These are phyloP conservation scores for Dendroctonus ponderosae DNA, from an alignment of 1,140 invertebrate species.

Conservation along the genomic window DNA sequence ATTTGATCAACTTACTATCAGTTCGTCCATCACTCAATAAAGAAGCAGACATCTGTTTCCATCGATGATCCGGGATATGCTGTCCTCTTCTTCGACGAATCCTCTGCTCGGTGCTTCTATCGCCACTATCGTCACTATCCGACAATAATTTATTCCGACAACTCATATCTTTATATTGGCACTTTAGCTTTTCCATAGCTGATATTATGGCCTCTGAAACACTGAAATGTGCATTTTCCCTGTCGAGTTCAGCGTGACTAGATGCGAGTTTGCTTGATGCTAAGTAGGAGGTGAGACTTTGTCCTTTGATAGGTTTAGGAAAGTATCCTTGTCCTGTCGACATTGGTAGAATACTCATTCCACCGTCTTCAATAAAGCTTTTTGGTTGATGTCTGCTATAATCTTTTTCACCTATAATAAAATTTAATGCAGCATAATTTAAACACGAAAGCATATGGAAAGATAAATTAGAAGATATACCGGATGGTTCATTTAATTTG, in stretches of 20 bases:
- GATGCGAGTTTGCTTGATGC: conserved; percentile 69
- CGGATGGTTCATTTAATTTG: too few relatives aligned
- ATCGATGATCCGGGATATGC: conserved; percentile 54
- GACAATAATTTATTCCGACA: conserved; percentile 55
- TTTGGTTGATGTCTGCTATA: conserved; percentile 56
- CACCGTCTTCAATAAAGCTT: conserved; percentile 64
- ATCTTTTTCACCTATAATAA: conserved; percentile 51
- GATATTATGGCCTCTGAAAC: conserved; percentile 83
- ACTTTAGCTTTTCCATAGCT: conserved; percentile 73
- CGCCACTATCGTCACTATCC: conserved; percentile 61
- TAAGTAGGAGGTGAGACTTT: conserved; percentile 73
- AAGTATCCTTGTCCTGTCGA: conserved; percentile 59
- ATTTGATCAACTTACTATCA: conserved; percentile 55
- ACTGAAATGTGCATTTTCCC: conserved; percentile 85
- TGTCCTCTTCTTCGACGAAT: conserved; percentile 61
- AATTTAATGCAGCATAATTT: too few relatives aligned
- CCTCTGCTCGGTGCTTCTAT: conserved; percentile 68
- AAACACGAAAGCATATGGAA: too few relatives aligned
- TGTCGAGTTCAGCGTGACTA: conserved; percentile 74
- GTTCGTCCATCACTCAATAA: conserved; percentile 58
- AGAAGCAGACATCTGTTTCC: conserved; percentile 31
- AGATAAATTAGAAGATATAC: too few relatives aligned
- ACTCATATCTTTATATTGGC: conserved; percentile 46
- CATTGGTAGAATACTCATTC: conserved; percentile 58
- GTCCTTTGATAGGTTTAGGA: conserved; percentile 66